phyloP scores from a whole-genome alignment of 2,113 vertebrate species.

The Mustelus asterias region DNA sequence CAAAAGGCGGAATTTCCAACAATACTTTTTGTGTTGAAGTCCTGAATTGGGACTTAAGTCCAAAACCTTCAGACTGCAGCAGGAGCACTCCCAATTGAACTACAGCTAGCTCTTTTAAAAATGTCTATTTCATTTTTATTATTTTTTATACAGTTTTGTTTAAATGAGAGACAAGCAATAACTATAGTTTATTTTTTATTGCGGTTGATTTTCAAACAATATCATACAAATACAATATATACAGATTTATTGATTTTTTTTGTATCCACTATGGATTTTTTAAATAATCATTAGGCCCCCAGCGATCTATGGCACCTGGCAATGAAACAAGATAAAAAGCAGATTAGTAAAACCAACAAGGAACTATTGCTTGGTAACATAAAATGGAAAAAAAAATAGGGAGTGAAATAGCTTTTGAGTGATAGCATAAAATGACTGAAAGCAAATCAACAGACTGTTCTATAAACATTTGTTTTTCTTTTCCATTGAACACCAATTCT shows the following conservation, averaged over 20 bases:
- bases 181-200: background rate
- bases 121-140: background rate
- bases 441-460: background rate
- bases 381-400: background rate
- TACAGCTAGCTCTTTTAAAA: background rate
- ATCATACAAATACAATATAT: constrained; percentile 22
- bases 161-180: background rate
- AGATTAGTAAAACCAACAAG: background rate
- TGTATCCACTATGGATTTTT: background rate
- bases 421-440: background rate
- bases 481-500: background rate
- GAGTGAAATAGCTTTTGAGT: background rate
- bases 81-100: background rate
- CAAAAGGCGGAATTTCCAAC: background rate
- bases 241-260: constrained; percentile 12
- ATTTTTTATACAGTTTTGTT: background rate
- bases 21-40: background rate
- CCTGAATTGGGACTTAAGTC: background rate
- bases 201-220: background rate
- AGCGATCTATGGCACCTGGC: background rate
- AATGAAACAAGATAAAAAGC: background rate
- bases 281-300: background rate
- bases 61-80: background rate
- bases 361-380: background rate
- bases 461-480: background rate